These are phyloP conservation scores for Limnephilus rhombicus DNA, from an alignment of 2,888 invertebrate species.

Conservation along the genomic window DNA sequence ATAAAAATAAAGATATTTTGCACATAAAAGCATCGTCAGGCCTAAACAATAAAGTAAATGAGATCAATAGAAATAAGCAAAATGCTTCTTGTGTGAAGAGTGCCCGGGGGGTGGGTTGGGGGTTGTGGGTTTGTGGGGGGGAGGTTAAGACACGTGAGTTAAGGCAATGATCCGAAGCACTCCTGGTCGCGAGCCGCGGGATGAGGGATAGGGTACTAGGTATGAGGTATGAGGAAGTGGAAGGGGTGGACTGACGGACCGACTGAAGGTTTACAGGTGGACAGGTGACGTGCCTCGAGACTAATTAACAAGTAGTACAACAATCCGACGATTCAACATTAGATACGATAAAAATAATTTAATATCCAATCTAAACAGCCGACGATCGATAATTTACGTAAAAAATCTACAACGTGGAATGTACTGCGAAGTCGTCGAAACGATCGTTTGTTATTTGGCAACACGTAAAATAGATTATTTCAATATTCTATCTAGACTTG, in stretches of 20 bases:
- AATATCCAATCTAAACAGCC: constrained; percentile 66
- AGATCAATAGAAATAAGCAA: constrained; percentile 63
- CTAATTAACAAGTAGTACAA: constrained; percentile 63
- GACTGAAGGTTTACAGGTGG: not conserved
- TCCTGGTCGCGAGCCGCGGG: constrained; percentile 36
- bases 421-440: constrained; percentile 72
- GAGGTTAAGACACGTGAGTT: constrained; percentile 60
- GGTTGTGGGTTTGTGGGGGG: constrained; percentile 4
- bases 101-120: not conserved
- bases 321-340: constrained; percentile 64
- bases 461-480: constrained; percentile 68
- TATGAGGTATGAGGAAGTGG: not conserved
- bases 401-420: constrained; percentile 70
- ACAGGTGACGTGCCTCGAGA: constrained; percentile 57
- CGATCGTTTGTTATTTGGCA: constrained; percentile 74
- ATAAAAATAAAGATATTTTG: constrained; percentile 32
- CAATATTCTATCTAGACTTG: constrained; percentile 66
- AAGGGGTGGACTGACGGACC: constrained; percentile 23
- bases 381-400: constrained; percentile 66
- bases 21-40: constrained; percentile 39
- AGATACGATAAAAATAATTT: constrained; percentile 67
- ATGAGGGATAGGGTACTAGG: not conserved
- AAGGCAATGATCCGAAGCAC: constrained; percentile 62
- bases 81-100: constrained; percentile 51
- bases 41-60: constrained; percentile 58